Evolutionary conservation across 1,140 invertebrate species (phyloP).

Genomic region (Procambarus clarkii): DNA sequence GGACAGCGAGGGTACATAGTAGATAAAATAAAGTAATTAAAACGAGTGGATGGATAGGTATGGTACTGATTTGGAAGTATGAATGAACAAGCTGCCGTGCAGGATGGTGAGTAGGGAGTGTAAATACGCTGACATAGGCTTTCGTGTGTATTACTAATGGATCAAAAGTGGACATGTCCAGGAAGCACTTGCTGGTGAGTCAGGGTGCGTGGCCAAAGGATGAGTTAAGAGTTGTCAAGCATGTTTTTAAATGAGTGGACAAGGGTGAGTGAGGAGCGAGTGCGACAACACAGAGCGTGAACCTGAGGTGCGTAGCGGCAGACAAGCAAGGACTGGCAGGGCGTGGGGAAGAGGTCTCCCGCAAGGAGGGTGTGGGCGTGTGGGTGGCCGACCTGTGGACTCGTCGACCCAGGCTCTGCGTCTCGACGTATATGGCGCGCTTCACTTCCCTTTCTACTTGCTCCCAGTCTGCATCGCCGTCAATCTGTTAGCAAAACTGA

Average conservation of each 20-base stretch:
- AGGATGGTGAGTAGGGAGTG: too few species aligned
- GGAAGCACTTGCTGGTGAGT: too few species aligned
- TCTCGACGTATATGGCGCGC: slow-evolving; percentile 70
- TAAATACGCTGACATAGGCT: too few species aligned
- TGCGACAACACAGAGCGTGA: background rate
- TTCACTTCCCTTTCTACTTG: slow-evolving; percentile 71
- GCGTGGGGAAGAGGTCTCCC: background rate
- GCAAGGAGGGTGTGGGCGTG: background rate
- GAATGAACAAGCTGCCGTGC: too few species aligned
- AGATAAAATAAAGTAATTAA: too few species aligned
- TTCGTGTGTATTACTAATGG: too few species aligned
- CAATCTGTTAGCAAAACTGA: slow-evolving; percentile 48
- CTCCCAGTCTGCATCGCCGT: slow-evolving; percentile 71
- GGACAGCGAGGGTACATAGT: too few species aligned
- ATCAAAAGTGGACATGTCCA: too few species aligned
- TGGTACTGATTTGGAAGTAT: too few species aligned
- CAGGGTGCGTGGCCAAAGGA: too few species aligned
- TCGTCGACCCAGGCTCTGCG: slow-evolving; percentile 50
- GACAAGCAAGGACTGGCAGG: background rate
- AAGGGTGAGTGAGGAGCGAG: background rate
- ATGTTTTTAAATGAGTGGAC: too few species aligned
- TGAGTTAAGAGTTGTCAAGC: background rate
- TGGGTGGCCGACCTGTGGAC: slow-evolving; percentile 19
- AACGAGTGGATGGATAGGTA: too few species aligned
- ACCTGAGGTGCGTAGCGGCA: background rate